Conservation (phyloP, 1,140 invertebrate species). For the Drosophila sucinea region DNA sequence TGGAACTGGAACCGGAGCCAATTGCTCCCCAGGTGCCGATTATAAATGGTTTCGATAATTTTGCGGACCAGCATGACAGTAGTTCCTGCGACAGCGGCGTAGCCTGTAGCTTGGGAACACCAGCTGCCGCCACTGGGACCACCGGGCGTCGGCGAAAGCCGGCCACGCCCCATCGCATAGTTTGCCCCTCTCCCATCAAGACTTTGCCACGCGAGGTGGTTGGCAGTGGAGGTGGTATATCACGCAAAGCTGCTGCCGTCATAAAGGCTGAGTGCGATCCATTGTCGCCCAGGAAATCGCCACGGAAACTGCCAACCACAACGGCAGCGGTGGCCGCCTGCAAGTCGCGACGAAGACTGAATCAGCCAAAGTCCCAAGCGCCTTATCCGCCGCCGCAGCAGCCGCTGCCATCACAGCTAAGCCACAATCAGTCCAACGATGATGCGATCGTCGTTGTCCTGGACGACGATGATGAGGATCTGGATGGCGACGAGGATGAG, state of each 20-base stretch:
- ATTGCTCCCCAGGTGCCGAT: constrained; percentile 1
- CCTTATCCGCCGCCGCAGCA: constrained; percentile 56
- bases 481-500: constrained; percentile 62
- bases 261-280: constrained; percentile 22
- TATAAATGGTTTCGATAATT: constrained; percentile 42
- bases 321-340: constrained; percentile 48
- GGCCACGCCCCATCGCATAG: constrained; percentile 81
- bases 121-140: constrained; percentile 22
- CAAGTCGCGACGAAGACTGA: constrained; percentile 81
- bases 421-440: constrained; percentile 31
- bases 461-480: constrained; percentile 44
- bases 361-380: constrained; percentile 75
- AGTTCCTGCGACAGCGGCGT: constrained; percentile 83
- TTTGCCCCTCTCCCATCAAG: constrained; percentile 80
- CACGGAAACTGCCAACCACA: constrained; percentile 61
- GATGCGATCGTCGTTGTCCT: constrained; percentile 47
- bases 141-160: constrained; percentile 66
- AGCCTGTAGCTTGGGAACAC: constrained; percentile 55
- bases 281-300: constrained; percentile 69
- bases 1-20: constrained; percentile 32
- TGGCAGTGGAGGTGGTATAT: constrained; percentile 17
- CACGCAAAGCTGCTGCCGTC: constrained; percentile 5
- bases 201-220: constrained; percentile 43
- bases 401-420: constrained; percentile 26
- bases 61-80: constrained; percentile 71